Evolutionary conservation across 2,113 vertebrate species (phyloP).

Genomic region (Mobula birostris): DNA sequence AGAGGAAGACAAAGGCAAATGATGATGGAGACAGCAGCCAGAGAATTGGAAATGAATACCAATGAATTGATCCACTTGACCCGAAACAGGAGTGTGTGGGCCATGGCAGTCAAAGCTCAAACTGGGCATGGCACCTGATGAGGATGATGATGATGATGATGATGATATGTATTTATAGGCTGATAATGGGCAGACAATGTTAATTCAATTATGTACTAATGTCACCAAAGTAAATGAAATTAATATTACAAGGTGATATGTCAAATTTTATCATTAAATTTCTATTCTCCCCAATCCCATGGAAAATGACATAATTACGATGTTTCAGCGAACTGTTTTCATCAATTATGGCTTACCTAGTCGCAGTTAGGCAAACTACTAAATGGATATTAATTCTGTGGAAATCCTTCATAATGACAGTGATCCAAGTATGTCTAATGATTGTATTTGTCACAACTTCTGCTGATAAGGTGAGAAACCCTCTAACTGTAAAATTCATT

Average conservation of each 20-base stretch:
- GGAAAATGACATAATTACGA: neutral
- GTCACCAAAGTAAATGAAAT: neutral
- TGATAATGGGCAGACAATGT: neutral
- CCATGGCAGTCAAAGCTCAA: too few relatives aligned
- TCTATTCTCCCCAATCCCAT: neutral
- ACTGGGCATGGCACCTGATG: too few relatives aligned
- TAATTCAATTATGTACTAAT: neutral
- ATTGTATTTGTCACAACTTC: too few relatives aligned
- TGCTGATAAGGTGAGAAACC: neutral
- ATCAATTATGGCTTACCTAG: neutral
- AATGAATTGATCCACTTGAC: too few relatives aligned
- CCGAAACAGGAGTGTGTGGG: too few relatives aligned
- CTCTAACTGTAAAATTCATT: neutral
- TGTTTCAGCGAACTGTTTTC: neutral
- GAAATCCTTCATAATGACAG: neutral
- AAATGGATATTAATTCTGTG: neutral
- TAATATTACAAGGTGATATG: neutral
- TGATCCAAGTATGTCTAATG: neutral
- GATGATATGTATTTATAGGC: too few relatives aligned
- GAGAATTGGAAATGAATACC: too few relatives aligned
- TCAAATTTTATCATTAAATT: neutral
- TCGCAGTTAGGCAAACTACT: neutral
- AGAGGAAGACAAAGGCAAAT: too few relatives aligned
- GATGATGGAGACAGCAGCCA: too few relatives aligned
- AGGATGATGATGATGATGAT: too few relatives aligned